Evolutionary conservation across 2,113 vertebrate species (phyloP).

Genomic region (Brienomyrus brachyistius): DNA sequence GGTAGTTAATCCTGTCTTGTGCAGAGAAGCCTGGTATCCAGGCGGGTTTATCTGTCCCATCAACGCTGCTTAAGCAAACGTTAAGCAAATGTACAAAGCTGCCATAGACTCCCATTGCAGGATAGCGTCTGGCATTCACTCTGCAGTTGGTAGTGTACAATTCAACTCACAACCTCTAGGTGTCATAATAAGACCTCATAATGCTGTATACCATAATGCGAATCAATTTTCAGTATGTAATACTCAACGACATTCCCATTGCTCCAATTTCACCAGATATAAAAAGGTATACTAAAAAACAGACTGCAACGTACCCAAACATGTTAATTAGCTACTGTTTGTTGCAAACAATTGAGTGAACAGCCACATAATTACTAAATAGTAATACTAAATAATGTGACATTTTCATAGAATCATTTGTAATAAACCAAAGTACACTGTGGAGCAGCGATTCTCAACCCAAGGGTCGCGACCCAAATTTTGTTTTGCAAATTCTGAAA

Average conservation of each 20-base stretch:
- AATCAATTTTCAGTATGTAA: not conserved
- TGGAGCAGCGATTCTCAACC: too few relatives aligned
- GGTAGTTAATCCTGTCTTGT: not conserved
- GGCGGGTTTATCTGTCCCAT: not conserved
- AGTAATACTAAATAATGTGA: not conserved
- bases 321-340: not conserved
- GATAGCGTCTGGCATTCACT: not conserved
- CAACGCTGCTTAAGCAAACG: not conserved
- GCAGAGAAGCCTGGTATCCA: not conserved
- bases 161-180: not conserved
- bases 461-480: too few relatives aligned
- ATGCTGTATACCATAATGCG: not conserved
- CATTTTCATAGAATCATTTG: not conserved
- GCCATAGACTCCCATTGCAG: not conserved
- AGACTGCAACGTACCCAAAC: not conserved
- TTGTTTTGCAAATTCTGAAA: too few relatives aligned
- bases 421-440: not conserved
- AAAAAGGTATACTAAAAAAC: not conserved
- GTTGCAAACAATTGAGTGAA: not conserved
- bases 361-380: not conserved
- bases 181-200: not conserved
- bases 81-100: not conserved
- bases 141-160: not conserved
- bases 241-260: not conserved
- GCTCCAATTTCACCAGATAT: not conserved